Percentiles rank a stretch among this genome's conserved stretches.
phyloP scores from a whole-genome alignment of 1,140 invertebrate genomes.

The Drosophila dunni region DNA sequence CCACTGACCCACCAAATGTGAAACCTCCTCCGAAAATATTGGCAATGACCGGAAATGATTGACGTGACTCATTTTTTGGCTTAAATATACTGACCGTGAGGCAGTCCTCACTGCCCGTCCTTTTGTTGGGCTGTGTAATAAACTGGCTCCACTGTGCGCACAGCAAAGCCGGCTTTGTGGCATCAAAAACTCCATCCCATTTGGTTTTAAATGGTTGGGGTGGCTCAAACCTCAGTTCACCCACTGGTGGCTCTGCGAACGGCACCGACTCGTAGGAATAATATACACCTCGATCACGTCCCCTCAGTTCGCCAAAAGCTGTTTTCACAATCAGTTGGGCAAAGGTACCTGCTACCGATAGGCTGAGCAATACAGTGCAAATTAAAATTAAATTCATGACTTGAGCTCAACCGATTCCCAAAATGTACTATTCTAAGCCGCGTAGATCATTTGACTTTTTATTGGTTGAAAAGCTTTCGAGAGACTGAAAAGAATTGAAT shows the following conservation, averaged over 20 bases:
- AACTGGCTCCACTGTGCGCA: conserved; percentile 13
- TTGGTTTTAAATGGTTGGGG: conserved; percentile 23
- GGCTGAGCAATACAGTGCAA: background rate
- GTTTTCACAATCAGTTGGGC: background rate
- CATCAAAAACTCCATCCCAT: conserved; percentile 22
- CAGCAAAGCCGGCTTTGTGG: background rate
- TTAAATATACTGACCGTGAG: conserved; percentile 79
- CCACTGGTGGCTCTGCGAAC: conserved; percentile 63
- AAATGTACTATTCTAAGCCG: conserved; percentile 1
- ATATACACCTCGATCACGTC: conserved; percentile 17
- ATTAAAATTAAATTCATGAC: background rate
- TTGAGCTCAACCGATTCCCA: background rate
- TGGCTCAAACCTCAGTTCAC: conserved; percentile 85
- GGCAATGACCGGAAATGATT: conserved; percentile 84
- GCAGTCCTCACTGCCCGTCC: conserved; percentile 76
- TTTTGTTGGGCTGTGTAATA: conserved; percentile 20
- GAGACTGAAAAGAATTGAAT: background rate
- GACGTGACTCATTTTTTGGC: conserved; percentile 5
- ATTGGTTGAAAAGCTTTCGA: background rate
- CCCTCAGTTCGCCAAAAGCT: background rate
- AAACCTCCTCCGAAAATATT: conserved; percentile 85
- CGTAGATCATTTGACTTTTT: background rate
- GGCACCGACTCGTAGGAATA: conserved; percentile 7
- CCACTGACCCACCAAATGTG: conserved; percentile 84
- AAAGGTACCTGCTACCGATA: background rate